Base-by-base conservation (phyloP, 1,140 invertebrate genomes). In the Temnothorax longispinosus region DNA sequence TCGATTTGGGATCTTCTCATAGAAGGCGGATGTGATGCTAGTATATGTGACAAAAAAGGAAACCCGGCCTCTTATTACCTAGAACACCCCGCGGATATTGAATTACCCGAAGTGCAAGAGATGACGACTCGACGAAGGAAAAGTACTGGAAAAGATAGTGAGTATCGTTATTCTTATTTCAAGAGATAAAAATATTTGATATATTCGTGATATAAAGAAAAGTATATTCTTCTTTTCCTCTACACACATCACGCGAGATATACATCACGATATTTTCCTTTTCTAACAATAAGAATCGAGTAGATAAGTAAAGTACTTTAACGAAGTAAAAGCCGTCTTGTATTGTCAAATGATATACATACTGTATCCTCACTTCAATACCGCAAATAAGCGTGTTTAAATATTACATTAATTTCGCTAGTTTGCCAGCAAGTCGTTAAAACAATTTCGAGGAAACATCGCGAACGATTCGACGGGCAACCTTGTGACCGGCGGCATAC, bases 21-120 rank as follows among this genome's bases (percentile, higher is more conserved):
- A 84, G 95, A 96, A 62, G 96, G 96, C 52, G 97, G 97, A 38
- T 97, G 97, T 85, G 97, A 97, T 94, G 94, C 96, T 13, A 96
- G 96, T 71, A 93, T 96, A 72, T 95, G 96, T 74, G 98, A 98
- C 94, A 96, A 96, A 74, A 96, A 95, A 64, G 97, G 97, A 44
- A 96, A 96, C 92, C 96, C 97, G 7, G 96, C 97, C 0, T 96
- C 96, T 64, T 97, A 97, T 92, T 98, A 98, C 94, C 95, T 97
- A 90, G 94, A 96, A 64, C 93, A 96, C 90, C 93, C 96, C 80
- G 94, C 96, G 76, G 96, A 96, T 88, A 95, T 97, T 76, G 96
- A 96, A 93, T 95, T 97, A 80, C 96, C 97, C n/a, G 96, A 95
- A 88, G 87, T 93, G 0, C 27, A 41, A 6, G 94, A 95, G 77